Evolutionary conservation across 2,888 invertebrate species (phyloP).

Genomic region (Merodon equestris): DNA sequence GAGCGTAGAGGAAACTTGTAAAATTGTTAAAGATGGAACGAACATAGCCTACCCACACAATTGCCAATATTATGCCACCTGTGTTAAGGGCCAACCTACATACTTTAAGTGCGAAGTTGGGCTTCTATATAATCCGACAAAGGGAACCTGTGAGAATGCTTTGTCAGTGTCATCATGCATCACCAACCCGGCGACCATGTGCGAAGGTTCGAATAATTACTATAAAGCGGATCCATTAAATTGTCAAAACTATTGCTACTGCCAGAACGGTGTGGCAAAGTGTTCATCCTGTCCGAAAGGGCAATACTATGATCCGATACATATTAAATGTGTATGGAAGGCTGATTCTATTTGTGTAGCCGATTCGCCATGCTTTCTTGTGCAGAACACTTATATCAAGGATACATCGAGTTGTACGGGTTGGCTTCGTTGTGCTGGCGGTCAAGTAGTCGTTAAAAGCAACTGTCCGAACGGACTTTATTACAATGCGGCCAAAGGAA

Average conservation of each 20-base stretch:
- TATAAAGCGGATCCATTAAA: conserved; percentile 37
- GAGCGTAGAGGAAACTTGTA: conserved; percentile 67
- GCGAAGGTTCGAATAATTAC: conserved; percentile 5
- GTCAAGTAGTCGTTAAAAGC: conserved; percentile 70
- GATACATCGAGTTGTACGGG: conserved; percentile 72
- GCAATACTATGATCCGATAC: conserved; percentile 44
- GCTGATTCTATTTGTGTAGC: conserved; percentile 70
- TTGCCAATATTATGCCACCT: conserved; percentile 73
- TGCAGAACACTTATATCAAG: conserved; percentile 71
- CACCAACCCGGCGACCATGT: conserved; percentile 24
- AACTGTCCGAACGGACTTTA: conserved; percentile 71
- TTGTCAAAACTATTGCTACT: conserved; percentile 44
- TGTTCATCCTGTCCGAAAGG: conserved; percentile 13
- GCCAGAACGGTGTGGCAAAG: conserved; percentile 6
- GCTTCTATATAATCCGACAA: conserved; percentile 71
- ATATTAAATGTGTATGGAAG: conserved; percentile 68
- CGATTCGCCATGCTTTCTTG: conserved; percentile 72
- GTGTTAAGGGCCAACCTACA: conserved; percentile 71
- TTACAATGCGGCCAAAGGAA: conserved; percentile 69
- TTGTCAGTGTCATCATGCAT: conserved; percentile 18
- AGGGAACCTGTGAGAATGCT: conserved; percentile 24
- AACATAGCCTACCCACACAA: conserved; percentile 74
- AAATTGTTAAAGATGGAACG: conserved; percentile 70
- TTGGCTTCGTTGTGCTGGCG: conserved; percentile 73
- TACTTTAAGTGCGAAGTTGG: conserved; percentile 70